A percentile compares a stretch with the other conserved stretches of the same genome.
Evolutionary conservation across 2,113 vertebrate species (phyloP).

Genomic region (Gracilinanus agilis): DNA sequence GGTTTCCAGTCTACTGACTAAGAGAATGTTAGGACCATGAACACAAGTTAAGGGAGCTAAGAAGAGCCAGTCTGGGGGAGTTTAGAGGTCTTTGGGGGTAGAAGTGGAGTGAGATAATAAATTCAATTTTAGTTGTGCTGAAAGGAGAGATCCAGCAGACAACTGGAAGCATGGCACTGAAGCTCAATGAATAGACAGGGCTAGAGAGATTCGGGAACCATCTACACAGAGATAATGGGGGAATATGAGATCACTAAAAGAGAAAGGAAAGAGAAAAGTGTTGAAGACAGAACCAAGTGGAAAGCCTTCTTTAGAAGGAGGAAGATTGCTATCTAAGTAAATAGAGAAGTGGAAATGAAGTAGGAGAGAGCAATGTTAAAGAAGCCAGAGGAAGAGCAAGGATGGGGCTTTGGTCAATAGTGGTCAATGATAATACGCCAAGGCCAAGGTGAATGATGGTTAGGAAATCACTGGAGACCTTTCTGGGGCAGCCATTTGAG

Average conservation of each 20-base stretch:
- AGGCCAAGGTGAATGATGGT: background rate
- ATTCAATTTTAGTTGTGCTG: background rate
- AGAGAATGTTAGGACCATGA: background rate
- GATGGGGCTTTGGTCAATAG: background rate
- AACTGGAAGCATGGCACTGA: background rate
- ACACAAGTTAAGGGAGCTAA: background rate
- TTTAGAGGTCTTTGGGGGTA: background rate
- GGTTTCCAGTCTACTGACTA: background rate
- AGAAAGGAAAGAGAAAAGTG: background rate
- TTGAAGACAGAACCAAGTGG: background rate
- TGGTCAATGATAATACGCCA: too few species aligned
- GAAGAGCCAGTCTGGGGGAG: background rate
- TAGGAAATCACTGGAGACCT: background rate
- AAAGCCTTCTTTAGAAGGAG: background rate
- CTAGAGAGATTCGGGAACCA: background rate
- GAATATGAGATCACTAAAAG: background rate
- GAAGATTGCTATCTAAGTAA: background rate
- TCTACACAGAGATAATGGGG: background rate
- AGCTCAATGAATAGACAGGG: background rate
- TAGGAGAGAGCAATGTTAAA: background rate
- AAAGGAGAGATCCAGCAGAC: background rate
- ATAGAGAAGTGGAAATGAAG: background rate
- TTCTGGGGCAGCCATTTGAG: background rate
- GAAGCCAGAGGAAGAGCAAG: background rate
- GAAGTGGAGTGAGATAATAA: background rate